Conservation (phyloP, 2,888 invertebrate genomes). For the Petrophora chlorosata region DNA sequence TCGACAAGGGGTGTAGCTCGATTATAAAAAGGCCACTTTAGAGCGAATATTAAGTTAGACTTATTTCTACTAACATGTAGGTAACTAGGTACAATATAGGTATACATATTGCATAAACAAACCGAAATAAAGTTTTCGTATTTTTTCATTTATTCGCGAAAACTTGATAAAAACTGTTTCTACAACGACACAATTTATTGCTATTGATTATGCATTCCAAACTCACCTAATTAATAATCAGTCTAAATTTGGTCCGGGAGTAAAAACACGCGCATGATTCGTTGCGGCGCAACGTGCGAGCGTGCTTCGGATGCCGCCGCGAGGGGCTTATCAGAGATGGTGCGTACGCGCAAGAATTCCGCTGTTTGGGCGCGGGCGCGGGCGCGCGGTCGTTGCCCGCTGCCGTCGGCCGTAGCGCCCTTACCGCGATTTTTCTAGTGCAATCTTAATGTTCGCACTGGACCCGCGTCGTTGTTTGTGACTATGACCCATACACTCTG, state of each 20-base stretch:
- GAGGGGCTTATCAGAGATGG: conserved; percentile 63
- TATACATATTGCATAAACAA: no score
- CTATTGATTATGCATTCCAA: conserved; percentile 25
- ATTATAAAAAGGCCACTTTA: background rate
- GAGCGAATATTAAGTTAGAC: no score
- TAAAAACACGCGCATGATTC: conserved; percentile 32
- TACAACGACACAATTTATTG: conserved; percentile 7
- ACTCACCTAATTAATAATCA: conserved; percentile 31
- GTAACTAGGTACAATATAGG: no score
- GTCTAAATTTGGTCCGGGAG: conserved; percentile 35
- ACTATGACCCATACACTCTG: no score
- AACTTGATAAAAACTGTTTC: background rate
- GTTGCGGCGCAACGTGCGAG: conserved; percentile 40
- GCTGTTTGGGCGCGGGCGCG: conserved; percentile 51
- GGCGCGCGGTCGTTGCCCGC: conserved; percentile 58
- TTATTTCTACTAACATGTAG: no score
- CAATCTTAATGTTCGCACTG: conserved; percentile 9
- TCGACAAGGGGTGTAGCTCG: background rate
- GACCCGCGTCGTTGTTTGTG: no score
- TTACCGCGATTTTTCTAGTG: conserved; percentile 50
- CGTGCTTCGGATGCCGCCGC: conserved; percentile 63
- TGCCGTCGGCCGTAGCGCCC: conserved; percentile 56
- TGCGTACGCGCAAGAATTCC: conserved; percentile 76
- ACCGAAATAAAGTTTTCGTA: no score
- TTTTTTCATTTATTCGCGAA: no score